Conservation (phyloP, 2,113 vertebrate species). For the Zosterops hypoxanthus region DNA sequence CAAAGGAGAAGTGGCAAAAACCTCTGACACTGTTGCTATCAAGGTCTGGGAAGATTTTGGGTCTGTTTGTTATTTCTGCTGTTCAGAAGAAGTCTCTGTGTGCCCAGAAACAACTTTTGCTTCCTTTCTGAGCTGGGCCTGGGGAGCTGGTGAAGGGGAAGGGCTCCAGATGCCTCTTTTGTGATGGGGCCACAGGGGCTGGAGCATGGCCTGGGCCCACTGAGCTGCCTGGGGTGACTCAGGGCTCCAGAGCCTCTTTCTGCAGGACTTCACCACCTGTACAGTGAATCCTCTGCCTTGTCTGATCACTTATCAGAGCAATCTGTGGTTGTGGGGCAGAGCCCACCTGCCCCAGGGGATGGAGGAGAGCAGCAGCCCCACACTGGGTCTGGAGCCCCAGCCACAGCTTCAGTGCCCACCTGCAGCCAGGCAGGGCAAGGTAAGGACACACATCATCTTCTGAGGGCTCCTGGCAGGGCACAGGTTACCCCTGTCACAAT, state of each 20-base stretch:
- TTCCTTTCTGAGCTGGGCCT: background rate
- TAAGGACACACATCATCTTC: fast-evolving
- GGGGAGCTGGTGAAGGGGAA: background rate
- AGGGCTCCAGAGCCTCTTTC: fast-evolving
- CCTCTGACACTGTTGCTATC: background rate
- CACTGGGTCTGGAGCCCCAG: fast-evolving
- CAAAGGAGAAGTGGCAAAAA: background rate
- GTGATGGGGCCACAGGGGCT: fast-evolving
- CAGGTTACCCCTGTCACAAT: background rate
- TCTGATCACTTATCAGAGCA: fast-evolving
- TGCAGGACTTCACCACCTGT: background rate
- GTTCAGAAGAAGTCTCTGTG: background rate
- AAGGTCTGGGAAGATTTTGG: background rate
- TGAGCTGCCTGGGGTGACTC: background rate
- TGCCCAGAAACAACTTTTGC: background rate
- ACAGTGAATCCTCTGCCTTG: fast-evolving
- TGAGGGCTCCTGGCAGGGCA: background rate
- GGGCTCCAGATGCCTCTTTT: background rate
- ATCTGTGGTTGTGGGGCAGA: background rate
- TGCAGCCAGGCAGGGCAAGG: fast-evolving
- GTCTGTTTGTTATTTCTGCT: background rate
- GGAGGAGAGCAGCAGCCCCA: background rate
- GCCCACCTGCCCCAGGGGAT: fast-evolving
- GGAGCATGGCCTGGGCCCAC: fast-evolving
- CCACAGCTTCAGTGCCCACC: fast-evolving